These are phyloP conservation scores for Eilema sororculum DNA, from an alignment of 2,888 invertebrate genomes.

Conservation along the genomic window DNA sequence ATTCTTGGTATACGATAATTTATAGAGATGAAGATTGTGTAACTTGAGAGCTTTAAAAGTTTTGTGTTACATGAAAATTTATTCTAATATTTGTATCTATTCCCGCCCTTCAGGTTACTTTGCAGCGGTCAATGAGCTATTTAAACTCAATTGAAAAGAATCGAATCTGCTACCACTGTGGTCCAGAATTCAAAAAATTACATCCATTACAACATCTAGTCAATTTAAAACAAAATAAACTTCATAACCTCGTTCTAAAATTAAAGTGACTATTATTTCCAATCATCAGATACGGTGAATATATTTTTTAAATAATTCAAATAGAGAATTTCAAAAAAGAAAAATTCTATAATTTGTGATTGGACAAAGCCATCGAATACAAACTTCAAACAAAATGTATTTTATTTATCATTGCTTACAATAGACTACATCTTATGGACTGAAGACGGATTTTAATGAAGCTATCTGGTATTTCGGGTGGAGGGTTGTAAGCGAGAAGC, in stretches of 20 bases:
- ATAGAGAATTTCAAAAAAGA: background rate
- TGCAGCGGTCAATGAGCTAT: background rate
- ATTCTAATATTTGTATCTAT: background rate
- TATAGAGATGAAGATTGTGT: background rate
- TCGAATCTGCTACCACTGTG: background rate
- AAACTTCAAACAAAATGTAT: background rate
- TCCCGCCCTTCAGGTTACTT: background rate
- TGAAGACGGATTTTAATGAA: conserved; percentile 20
- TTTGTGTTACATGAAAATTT: background rate
- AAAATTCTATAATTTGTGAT: background rate
- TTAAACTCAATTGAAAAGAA: background rate
- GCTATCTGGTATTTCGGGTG: conserved; percentile 25
- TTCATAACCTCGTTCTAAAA: background rate
- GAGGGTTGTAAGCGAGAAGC: conserved; percentile 18
- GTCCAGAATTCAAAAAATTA: background rate
- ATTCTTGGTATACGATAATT: background rate
- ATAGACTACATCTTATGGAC: background rate
- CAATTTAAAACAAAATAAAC: background rate
- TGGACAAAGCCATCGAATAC: background rate
- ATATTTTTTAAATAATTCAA: background rate
- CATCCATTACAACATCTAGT: background rate
- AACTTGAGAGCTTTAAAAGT: too few species aligned
- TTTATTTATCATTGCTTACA: background rate
- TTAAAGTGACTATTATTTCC: too few species aligned
- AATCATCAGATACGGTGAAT: background rate